Evolutionary conservation across 2,888 invertebrate species (phyloP).

Genomic region (Nysson spinosus): DNA sequence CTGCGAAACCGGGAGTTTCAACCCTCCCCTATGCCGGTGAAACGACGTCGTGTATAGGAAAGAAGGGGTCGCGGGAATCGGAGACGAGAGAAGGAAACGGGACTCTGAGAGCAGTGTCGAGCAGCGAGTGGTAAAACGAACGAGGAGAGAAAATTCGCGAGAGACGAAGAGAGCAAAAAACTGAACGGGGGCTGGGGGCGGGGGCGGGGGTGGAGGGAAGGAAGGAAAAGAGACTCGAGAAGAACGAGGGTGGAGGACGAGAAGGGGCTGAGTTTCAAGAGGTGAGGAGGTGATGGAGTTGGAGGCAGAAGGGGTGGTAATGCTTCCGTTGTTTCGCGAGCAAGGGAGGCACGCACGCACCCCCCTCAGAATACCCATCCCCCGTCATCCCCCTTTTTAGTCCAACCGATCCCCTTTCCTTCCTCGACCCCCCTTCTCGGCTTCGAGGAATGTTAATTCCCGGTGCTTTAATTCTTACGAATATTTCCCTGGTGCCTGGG

Average conservation of each 20-base stretch:
- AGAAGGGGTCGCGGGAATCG: constrained; percentile 68
- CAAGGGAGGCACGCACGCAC: constrained; percentile 73
- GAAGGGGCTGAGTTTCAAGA: constrained; percentile 57
- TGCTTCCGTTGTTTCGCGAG: constrained; percentile 74
- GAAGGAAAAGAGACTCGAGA: constrained; percentile 44
- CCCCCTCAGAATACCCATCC: constrained; percentile 25
- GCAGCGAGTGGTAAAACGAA: constrained; percentile 12
- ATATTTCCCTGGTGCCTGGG: constrained; percentile 74
- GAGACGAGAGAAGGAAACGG: constrained; percentile 63
- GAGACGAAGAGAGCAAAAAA: constrained; percentile 22
- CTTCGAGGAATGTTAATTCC: constrained; percentile 77
- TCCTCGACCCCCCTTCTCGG: constrained; percentile 49
- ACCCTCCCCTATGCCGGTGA: constrained; percentile 60
- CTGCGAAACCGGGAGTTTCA: constrained; percentile 61
- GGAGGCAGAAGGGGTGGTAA: constrained; percentile 67
- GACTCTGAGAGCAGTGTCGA: constrained; percentile 51
- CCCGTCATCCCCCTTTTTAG: constrained; percentile 37
- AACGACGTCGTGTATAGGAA: constrained; percentile 65
- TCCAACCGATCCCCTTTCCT: constrained; percentile 38
- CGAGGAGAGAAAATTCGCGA: constrained; percentile 19
- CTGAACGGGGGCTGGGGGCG: too few species aligned
- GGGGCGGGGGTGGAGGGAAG: constrained; percentile 1
- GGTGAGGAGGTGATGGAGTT: constrained; percentile 60
- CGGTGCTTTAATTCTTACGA: constrained; percentile 77
- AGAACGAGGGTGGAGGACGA: constrained; percentile 50